A percentile compares a stretch with the other conserved stretches of the same genome.
Conservation (phyloP, 2,797 vertebrate genomes). For the Rostrhamus sociabilis region DNA sequence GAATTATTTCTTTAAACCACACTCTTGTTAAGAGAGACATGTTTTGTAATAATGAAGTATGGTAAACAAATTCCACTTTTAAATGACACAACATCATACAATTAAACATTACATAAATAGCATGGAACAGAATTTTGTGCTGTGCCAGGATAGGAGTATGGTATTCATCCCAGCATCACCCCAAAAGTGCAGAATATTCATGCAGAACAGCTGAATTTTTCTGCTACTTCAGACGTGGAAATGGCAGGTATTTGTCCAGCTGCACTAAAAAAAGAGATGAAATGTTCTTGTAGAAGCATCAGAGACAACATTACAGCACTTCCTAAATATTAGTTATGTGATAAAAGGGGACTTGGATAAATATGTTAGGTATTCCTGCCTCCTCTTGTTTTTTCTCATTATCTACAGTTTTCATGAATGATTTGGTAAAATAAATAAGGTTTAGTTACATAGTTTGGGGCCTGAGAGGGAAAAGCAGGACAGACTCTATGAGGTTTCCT, state of each 20-base stretch:
- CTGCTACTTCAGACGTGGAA: background rate
- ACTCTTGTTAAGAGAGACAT: background rate
- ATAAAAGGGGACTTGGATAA: background rate
- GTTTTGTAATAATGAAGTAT: slow-evolving; percentile 2
- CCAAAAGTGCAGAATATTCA: background rate
- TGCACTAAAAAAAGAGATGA: background rate
- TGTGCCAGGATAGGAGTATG: background rate
- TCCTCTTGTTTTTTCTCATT: background rate
- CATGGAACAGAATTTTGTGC: background rate
- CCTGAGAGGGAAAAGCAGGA: background rate
- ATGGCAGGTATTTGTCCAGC: background rate
- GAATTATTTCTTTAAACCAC: background rate
- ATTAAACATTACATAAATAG: background rate
- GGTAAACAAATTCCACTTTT: background rate
- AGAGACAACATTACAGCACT: background rate
- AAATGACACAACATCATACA: background rate
- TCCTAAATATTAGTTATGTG: background rate
- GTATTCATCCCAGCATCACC: background rate
- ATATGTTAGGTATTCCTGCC: background rate
- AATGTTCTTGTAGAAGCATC: background rate
- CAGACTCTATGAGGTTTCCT: background rate
- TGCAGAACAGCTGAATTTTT: background rate
- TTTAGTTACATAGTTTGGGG: background rate
- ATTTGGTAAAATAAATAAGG: background rate
- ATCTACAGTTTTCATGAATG: background rate